Base-by-base conservation (phyloP, 2,797 vertebrate genomes). In the Crocodylus rhombifer region DNA sequence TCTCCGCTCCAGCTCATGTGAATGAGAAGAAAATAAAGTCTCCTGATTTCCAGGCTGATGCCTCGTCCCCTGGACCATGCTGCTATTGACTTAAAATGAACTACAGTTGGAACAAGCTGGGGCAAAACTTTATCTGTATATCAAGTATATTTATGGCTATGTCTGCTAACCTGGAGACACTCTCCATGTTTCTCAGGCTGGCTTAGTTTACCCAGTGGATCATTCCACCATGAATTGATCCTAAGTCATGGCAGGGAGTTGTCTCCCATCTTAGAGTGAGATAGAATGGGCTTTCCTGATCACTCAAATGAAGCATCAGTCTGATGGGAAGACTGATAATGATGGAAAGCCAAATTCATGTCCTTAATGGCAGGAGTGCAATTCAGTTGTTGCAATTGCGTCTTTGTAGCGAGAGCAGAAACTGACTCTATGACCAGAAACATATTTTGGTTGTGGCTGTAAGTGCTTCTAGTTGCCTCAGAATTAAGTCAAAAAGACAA, bases 261-360 rank as follows among this genome's bases (percentile, higher is more conserved):
- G 63, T 62, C 56, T 63, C 69, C 91, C 80, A n/a, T 81, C 16
- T 92, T 85, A 93, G 88, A 95, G 91, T 81, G 91, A 95, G 84
- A 69, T 58, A 83, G 91, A 93, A 92, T 77, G 81, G 83, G 55
- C 93, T 91, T 93, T 71, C 84, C 74, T 81, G 83, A 86, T 60
- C 84, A 92, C 82, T 85, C 79, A 62, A 82, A 80, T 90, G 92
- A 94, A 96, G 93, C 30, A 14, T 16, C 87, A 71, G 62, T 33
- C 82, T 82, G 80, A 93, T 42, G 81, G 94, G 82, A 93, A 94
- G 92, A 89, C 78, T 95, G 90, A 71, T 4, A 26, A 84, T 6
- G 56, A 60, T 71, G 80, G 93, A 73, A 91, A 82, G 92, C 93
- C 94, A 95, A 89, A 58, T 80, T 92, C 89, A 42, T 91, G 88